These are phyloP conservation scores for Bucco capensis DNA, from an alignment of 2,113 vertebrate genomes.

Conservation along the genomic window DNA sequence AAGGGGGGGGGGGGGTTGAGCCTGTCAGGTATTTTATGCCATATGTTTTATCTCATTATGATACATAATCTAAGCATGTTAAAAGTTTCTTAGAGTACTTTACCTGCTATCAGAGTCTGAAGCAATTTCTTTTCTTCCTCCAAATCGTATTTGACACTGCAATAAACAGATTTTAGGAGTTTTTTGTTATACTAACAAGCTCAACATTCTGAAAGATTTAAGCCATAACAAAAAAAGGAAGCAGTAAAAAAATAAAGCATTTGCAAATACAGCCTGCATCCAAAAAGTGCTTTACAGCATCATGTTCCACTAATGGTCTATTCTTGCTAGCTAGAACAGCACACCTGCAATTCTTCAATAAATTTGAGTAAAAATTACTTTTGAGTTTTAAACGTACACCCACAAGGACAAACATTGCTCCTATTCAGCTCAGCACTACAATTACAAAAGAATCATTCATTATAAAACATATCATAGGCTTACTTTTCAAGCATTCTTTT, in stretches of 20 bases:
- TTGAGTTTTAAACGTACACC: not conserved
- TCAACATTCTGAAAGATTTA: not conserved
- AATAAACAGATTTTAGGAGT: not conserved
- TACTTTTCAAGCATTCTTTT: not conserved
- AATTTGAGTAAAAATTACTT: not conserved
- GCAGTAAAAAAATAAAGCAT: not conserved
- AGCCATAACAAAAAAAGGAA: not conserved
- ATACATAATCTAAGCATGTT: not conserved
- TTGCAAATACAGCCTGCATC: not conserved
- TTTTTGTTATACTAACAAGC: not conserved
- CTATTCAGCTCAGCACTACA: not conserved
- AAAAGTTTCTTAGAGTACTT: slow-evolving; percentile 5
- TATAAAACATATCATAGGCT: not conserved
- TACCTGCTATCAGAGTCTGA: slow-evolving; percentile 98
- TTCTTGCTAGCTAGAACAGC: not conserved
- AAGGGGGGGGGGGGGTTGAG: not conserved
- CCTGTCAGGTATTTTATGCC: not conserved
- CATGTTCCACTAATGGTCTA: not conserved
- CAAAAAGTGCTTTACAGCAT: not conserved
- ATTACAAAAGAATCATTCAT: not conserved
- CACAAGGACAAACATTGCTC: not conserved
- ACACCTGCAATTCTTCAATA: not conserved
- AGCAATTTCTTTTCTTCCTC: slow-evolving; percentile 97
- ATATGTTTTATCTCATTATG: not conserved
- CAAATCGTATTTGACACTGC: slow-evolving; percentile 98